These are phyloP conservation scores for Parascotia fuliginaria DNA, from an alignment of 2,888 invertebrate genomes.

Conservation along the genomic window DNA sequence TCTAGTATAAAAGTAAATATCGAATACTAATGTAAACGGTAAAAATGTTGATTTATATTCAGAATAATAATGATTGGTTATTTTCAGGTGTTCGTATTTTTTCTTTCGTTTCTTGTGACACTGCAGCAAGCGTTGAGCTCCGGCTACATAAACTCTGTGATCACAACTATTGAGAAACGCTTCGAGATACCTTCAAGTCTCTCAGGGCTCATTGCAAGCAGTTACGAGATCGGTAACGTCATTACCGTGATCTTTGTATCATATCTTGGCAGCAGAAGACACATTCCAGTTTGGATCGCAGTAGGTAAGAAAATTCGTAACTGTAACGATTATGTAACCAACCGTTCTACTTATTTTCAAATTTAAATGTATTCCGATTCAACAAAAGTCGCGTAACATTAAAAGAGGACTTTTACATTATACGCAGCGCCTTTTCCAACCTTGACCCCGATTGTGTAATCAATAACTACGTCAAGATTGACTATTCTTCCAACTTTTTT, in stretches of 20 bases:
- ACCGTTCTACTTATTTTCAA: not conserved
- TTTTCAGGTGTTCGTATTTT: constrained; percentile 93
- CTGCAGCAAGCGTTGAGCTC: constrained; percentile 96
- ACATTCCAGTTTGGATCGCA: constrained; percentile 98
- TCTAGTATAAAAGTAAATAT: constrained; percentile 95
- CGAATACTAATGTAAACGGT: no score
- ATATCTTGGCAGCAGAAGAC: constrained; percentile 95
- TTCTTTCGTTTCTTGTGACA: constrained; percentile 95
- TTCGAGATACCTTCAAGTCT: constrained; percentile 97
- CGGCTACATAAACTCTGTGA: constrained; percentile 97
- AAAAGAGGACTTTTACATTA: constrained; percentile 7
- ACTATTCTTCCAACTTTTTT: constrained; percentile 1
- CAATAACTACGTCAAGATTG: constrained; percentile 16
- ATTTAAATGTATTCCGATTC: not conserved
- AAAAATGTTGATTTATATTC: not conserved
- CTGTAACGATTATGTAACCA: no score
- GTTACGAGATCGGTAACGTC: constrained; percentile 98
- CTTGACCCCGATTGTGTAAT: constrained; percentile 26
- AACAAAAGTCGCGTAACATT: constrained; percentile 9
- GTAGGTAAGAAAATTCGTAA: constrained; percentile 89
- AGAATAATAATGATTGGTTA: constrained; percentile 23
- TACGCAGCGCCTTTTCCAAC: constrained; percentile 12
- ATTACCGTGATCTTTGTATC: constrained; percentile 98
- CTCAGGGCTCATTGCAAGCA: constrained; percentile 96
- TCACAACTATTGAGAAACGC: constrained; percentile 98